These are phyloP conservation scores for Thalassaphorura encarpata DNA, from an alignment of 1,140 invertebrate genomes.

Conservation along the genomic window DNA sequence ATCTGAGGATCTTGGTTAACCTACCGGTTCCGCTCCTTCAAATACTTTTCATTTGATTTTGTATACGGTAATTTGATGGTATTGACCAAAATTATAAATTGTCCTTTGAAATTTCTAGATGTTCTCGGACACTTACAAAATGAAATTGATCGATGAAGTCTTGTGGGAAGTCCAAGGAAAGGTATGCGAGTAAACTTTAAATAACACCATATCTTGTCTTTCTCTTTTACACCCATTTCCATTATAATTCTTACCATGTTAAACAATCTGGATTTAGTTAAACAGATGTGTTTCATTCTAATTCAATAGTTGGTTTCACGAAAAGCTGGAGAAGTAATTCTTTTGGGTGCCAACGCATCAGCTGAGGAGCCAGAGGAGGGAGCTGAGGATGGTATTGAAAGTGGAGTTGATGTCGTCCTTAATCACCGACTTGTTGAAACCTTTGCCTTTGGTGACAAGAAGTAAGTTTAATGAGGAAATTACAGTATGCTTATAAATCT, in stretches of 20 bases:
- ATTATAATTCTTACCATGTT: neutral
- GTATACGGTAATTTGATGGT: no score
- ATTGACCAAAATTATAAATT: no score
- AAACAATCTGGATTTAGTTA: no score
- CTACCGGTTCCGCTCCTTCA: no score
- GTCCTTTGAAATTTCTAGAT: no score
- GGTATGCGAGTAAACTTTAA: constrained; percentile 37
- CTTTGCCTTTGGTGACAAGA: constrained; percentile 74
- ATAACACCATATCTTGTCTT: neutral
- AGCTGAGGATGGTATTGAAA: constrained; percentile 58
- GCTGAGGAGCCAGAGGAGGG: constrained; percentile 83
- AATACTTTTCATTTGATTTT: no score
- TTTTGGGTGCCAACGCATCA: constrained; percentile 84
- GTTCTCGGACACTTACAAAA: constrained; percentile 94
- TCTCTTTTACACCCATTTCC: neutral
- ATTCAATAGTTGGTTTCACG: no score
- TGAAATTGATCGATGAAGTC: constrained; percentile 85
- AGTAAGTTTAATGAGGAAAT: constrained; percentile 36
- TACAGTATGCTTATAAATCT: neutral
- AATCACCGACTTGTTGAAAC: constrained; percentile 83
- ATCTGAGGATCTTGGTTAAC: no score
- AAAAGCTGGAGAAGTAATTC: constrained; percentile 61
- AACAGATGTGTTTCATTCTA: no score
- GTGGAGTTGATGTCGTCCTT: constrained; percentile 84
- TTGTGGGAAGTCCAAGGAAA: constrained; percentile 91